Percentiles rank a stretch among this genome's conserved stretches.
Conservation (phyloP, 2,797 vertebrate genomes). For the Falco rusticolus region DNA sequence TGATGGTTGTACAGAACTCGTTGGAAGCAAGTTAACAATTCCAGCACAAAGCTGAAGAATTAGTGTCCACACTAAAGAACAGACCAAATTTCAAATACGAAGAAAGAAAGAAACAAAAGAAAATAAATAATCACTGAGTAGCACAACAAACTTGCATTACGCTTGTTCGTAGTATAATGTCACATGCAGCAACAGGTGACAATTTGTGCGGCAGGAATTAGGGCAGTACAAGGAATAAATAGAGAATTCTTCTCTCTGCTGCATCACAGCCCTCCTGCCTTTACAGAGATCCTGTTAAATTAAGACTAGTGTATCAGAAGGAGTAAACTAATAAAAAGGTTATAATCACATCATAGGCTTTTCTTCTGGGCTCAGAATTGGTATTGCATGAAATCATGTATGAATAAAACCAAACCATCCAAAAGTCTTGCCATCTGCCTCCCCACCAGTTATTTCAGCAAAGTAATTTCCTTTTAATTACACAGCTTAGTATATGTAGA, state of each 20-base stretch:
- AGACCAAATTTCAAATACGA: neutral
- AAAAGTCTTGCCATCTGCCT: neutral
- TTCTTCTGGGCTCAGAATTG: neutral
- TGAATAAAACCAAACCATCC: constrained; percentile 7
- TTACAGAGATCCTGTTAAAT: neutral
- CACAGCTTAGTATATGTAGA: neutral
- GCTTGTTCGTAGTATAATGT: neutral
- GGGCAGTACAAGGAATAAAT: constrained; percentile 2
- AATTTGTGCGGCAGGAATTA: constrained; percentile 15
- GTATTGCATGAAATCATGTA: neutral
- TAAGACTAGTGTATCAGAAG: neutral
- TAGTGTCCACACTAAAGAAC: neutral
- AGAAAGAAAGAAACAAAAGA: neutral
- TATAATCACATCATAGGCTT: neutral
- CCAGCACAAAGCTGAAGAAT: neutral
- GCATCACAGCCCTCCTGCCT: neutral
- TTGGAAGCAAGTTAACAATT: neutral
- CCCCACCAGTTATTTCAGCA: neutral
- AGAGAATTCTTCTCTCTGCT: neutral
- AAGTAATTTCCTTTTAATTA: constrained; percentile 34
- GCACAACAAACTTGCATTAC: neutral
- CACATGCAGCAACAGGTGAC: neutral
- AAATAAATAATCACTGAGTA: neutral
- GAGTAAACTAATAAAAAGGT: neutral
- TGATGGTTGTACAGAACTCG: neutral